Evolutionary conservation across 1,140 invertebrate species (phyloP).

Genomic region (Vollenhovia emeryi): DNA sequence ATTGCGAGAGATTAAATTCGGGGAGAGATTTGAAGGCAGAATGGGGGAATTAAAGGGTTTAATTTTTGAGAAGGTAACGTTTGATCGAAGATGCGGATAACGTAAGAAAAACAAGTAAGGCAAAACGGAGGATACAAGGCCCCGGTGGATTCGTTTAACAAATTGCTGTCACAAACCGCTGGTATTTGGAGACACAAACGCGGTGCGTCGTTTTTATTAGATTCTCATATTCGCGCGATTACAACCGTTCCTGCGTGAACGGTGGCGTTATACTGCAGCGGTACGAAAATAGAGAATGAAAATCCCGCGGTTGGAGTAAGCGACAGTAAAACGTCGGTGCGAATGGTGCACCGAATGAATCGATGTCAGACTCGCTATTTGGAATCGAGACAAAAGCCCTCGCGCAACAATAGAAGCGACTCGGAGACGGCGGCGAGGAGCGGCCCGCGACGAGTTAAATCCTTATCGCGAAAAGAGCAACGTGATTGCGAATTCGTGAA

Average conservation of each 20-base stretch:
- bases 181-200: not conserved
- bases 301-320: conserved; percentile 70
- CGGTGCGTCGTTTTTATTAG: conserved; percentile 24
- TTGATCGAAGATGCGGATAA: not conserved
- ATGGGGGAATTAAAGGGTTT: not conserved
- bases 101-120: not conserved
- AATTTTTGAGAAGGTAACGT: not conserved
- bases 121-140: not conserved
- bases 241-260: conserved; percentile 35
- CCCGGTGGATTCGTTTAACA: not conserved
- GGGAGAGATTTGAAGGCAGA: not conserved
- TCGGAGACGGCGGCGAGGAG: not conserved
- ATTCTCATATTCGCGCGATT: conserved; percentile 29
- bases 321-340: conserved; percentile 70
- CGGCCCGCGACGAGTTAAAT: not conserved
- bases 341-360: conserved; percentile 52
- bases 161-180: not conserved
- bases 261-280: conserved; percentile 49
- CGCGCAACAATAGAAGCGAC: not conserved
- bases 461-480: not conserved
- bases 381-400: conserved; percentile 53
- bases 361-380: conserved; percentile 45
- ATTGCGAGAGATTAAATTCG: not conserved
- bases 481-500: not conserved
- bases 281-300: conserved; percentile 77